A percentile compares a stretch with the other conserved stretches of the same genome.
These are phyloP conservation scores for Scolanthus callimorphus DNA, from an alignment of 92 coral and sea anemone species.

Conservation along the genomic window DNA sequence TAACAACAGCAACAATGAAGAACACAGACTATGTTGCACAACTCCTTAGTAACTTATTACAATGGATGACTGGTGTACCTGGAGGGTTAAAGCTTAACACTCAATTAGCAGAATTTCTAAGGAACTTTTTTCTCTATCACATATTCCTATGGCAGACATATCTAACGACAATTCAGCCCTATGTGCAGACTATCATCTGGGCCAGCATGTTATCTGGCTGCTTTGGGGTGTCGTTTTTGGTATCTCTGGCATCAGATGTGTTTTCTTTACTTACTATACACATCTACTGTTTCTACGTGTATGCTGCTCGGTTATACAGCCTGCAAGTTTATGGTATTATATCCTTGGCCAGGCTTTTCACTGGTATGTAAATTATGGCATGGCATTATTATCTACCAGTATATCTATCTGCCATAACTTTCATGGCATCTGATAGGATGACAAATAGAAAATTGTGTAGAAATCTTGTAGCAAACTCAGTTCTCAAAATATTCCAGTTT, in stretches of 20 bases:
- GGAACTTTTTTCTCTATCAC: conserved; percentile 84
- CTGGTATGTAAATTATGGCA: conserved; percentile 81
- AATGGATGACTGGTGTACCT: conserved; percentile 92
- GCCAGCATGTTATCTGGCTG: conserved; percentile 74
- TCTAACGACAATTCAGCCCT: conserved; percentile 65
- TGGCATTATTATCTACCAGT: background rate
- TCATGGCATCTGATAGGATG: no score
- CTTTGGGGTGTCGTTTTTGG: conserved; percentile 78
- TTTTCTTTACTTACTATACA: conserved; percentile 79
- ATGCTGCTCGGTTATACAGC: conserved; percentile 92
- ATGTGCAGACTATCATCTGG: conserved; percentile 67
- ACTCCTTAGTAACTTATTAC: conserved; percentile 48
- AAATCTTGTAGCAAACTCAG: no score
- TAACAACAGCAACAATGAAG: conserved; percentile 50
- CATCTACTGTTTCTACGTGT: conserved; percentile 94
- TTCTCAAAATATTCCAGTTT: no score
- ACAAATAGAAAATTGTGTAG: no score
- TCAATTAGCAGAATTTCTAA: conserved; percentile 73
- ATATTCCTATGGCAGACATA: conserved; percentile 90
- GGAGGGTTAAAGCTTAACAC: conserved; percentile 92
- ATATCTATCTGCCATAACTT: no score
- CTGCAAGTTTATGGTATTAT: conserved; percentile 74
- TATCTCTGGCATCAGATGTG: conserved; percentile 80
- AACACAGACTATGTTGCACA: conserved; percentile 71
- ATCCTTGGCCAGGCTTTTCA: conserved; percentile 77